These are phyloP conservation scores for Mesoligia furuncula DNA, from an alignment of 2,888 invertebrate genomes.

Conservation along the genomic window DNA sequence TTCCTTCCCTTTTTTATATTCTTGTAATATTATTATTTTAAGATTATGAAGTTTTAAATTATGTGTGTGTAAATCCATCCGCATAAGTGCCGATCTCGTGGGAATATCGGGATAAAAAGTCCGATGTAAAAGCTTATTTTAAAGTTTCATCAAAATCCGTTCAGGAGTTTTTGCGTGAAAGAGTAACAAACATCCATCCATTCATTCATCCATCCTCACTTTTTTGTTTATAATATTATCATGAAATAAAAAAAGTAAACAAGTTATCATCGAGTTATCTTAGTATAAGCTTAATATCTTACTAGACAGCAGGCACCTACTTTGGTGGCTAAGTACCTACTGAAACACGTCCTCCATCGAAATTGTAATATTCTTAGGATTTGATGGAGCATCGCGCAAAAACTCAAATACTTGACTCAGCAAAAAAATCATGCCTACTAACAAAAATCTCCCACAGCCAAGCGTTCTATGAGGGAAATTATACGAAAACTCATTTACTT, in stretches of 20 bases:
- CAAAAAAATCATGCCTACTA: constrained; percentile 5
- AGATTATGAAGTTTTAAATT: neutral
- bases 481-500: constrained; percentile 24
- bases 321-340: neutral
- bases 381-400: neutral
- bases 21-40: neutral
- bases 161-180: too few relatives aligned
- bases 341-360: neutral
- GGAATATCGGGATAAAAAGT: too few relatives aligned
- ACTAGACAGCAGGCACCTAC: neutral
- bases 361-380: neutral
- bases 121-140: too few relatives aligned
- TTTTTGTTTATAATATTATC: too few relatives aligned
- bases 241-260: neutral
- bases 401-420: neutral
- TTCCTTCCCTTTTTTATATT: neutral
- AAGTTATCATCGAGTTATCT: neutral
- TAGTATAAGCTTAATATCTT: neutral
- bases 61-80: too few relatives aligned
- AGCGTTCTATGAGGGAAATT: constrained; percentile 1
- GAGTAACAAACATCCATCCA: too few relatives aligned
- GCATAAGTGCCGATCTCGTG: too few relatives aligned
- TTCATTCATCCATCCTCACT: too few relatives aligned
- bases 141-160: too few relatives aligned
- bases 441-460: neutral